Conservation (phyloP, 2,113 vertebrate species). For the Cyphomyrus discorhynchus region DNA sequence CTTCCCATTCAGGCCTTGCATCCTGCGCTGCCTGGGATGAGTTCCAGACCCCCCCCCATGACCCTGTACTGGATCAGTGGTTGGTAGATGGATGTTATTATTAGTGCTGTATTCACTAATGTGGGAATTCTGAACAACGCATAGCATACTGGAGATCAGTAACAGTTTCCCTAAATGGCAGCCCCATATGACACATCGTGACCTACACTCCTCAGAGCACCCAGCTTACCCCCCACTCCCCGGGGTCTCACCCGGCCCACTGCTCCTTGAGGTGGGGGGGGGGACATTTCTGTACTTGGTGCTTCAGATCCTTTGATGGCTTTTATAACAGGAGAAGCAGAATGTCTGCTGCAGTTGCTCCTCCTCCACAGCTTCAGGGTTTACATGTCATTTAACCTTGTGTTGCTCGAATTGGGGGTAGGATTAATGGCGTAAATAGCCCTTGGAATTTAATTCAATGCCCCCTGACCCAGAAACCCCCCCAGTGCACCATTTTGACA, state of each 20-base stretch:
- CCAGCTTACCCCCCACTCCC: too few species aligned
- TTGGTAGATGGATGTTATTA: not conserved
- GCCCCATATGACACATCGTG: not conserved
- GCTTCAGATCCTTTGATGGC: not conserved
- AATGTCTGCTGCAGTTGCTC: not conserved
- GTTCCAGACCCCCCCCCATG: not conserved
- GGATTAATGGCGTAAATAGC: not conserved
- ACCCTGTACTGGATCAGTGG: not conserved
- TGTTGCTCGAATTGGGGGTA: not conserved
- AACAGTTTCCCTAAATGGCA: not conserved
- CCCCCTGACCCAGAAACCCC: not conserved
- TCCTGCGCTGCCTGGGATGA: not conserved
- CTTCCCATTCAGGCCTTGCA: not conserved
- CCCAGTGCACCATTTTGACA: not conserved
- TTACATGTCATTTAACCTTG: not conserved
- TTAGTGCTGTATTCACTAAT: not conserved
- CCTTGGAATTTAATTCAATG: not conserved
- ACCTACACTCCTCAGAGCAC: not conserved
- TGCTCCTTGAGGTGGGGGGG: too few species aligned
- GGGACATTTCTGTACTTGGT: not conserved
- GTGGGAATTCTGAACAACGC: not conserved
- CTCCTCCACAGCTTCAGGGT: not conserved
- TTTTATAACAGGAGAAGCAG: not conserved
- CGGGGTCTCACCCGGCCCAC: not conserved
- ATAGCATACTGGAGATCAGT: not conserved